phyloP scores from a whole-genome alignment of 2,113 vertebrate genomes.

The Cyanoderma ruficeps region DNA sequence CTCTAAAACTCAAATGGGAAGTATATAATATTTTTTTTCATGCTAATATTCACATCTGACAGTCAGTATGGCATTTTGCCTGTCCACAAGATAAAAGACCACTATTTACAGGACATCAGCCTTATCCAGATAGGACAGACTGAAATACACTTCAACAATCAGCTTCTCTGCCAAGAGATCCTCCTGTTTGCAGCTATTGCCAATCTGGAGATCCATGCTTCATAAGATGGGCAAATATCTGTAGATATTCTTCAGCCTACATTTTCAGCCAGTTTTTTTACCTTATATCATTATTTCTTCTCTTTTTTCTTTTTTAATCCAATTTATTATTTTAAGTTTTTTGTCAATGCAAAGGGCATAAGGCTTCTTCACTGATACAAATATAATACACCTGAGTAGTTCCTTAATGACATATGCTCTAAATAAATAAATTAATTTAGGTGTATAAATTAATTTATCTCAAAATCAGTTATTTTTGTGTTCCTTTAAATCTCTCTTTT shows the following conservation, averaged over 20 bases:
- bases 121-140: not conserved
- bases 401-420: not conserved
- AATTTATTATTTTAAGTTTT: not conserved
- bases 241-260: not conserved
- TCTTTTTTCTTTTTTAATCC: rapidly evolving
- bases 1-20: not conserved
- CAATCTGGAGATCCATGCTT: not conserved
- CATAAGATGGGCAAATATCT: not conserved
- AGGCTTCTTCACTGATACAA: not conserved
- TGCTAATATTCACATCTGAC: not conserved
- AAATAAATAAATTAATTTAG: not conserved
- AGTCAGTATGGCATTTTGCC: not conserved
- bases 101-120: not conserved
- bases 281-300: not conserved
- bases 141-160: not conserved
- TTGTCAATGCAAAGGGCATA: not conserved
- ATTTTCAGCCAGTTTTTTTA: not conserved
- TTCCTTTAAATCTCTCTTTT: not conserved
- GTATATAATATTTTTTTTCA: not conserved
- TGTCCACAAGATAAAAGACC: not conserved
- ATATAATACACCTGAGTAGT: not conserved
- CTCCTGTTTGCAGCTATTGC: not conserved
- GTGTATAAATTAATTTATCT: not conserved
- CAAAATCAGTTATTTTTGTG: not conserved
- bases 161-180: not conserved